Conservation (phyloP, 2,113 vertebrate genomes). For the Platichthys stellatus region DNA sequence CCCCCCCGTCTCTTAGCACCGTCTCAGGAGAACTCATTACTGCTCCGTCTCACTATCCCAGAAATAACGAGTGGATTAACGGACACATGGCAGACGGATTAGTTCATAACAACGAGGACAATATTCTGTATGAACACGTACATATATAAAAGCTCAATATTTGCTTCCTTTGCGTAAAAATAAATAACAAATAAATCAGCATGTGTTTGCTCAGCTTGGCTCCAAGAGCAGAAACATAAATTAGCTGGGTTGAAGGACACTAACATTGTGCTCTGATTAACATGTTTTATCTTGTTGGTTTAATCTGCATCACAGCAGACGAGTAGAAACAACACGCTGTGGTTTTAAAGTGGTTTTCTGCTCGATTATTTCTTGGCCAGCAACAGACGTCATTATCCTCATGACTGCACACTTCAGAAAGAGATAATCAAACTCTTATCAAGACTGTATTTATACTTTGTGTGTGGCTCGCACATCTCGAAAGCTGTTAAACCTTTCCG, state of each 20-base stretch:
- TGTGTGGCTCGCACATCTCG: too few species aligned
- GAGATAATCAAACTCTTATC: background rate
- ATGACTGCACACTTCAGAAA: background rate
- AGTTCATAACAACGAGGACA: background rate
- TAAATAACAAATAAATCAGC: background rate
- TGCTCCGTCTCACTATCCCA: background rate
- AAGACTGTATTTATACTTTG: too few species aligned
- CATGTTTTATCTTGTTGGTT: background rate
- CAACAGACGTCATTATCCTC: background rate
- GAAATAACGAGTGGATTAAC: constrained; percentile 27
- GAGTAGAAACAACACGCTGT: background rate
- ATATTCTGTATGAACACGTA: background rate
- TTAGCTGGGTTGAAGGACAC: background rate
- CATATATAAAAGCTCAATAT: background rate
- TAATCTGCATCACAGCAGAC: background rate
- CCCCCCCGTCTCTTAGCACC: background rate
- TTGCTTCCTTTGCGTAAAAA: background rate
- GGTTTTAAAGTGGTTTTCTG: background rate
- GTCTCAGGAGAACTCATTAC: constrained; percentile 43
- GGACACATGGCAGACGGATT: constrained; percentile 18
- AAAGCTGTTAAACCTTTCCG: too few species aligned
- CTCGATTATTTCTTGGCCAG: background rate
- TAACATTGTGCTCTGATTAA: background rate
- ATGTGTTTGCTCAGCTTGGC: background rate
- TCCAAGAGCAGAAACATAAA: background rate